Conservation (phyloP, 2,888 invertebrate species). For the Actias luna region DNA sequence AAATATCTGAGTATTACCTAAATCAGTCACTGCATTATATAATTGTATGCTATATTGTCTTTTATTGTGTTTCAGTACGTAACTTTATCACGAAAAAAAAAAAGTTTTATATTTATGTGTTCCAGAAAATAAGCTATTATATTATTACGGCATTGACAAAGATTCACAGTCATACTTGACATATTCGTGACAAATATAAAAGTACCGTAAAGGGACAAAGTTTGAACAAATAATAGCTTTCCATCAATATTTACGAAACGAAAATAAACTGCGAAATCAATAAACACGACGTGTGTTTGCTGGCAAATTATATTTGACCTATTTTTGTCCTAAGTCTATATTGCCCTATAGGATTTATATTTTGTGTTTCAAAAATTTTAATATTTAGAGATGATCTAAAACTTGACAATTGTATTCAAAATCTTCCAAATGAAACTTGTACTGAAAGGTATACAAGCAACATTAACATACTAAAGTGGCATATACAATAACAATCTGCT, state of each 20-base stretch:
- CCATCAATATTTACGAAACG: conserved; percentile 10
- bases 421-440: too few species aligned
- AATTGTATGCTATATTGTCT: neutral
- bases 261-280: conserved; percentile 1
- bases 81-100: neutral
- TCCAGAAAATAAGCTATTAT: neutral
- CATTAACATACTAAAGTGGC: too few species aligned
- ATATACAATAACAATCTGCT: too few species aligned
- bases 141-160: neutral
- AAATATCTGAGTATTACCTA: neutral
- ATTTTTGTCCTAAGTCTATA: neutral
- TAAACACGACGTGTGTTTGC: neutral
- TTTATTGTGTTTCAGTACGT: neutral
- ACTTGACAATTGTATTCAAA: too few species aligned
- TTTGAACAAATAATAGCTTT: conserved; percentile 2
- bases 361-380: too few species aligned
- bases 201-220: neutral
- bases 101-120: neutral
- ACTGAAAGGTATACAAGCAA: too few species aligned
- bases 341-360: too few species aligned
- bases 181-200: conserved; percentile 13
- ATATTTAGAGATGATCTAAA: too few species aligned
- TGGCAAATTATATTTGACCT: neutral
- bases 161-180: neutral
- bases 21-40: neutral